Evolutionary conservation across 2,797 vertebrate genomes (phyloP), one percentile per base, ranked within the genome.

Genomic region (Furcifer pardalis): DNA sequence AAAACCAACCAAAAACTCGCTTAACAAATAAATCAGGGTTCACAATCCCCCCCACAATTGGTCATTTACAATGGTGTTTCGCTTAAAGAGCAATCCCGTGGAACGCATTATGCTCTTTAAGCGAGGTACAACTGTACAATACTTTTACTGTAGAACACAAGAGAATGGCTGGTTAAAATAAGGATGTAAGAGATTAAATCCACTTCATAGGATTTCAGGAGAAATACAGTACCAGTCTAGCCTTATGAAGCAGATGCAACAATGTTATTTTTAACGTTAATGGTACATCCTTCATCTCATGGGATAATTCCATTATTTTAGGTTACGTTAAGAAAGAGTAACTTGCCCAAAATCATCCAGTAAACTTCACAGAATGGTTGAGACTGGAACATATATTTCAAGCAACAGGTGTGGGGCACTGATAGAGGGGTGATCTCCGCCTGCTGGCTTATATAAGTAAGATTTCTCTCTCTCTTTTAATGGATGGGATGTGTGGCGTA

Each of bases 141-240:
- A 81, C 27, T 60, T 56, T n/a, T 2, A 80, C 60, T 75, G 27
- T 75, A 42, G 15, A 27, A 44, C 2, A 59, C 42, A 37, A 73
- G 8, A 79, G 87, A 75, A 1, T 10, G 68, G n/a, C 23, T 21
- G 19, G 42, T 59, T 30, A 52, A 82, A 27, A 49, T 0, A 17
- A 82, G 77, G 78, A 13, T 49, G n/a, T n/a, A n/a, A 73, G 46
- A 44, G 83, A 79, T 69, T 85, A 32, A 63, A 74, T 21, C 32
- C 42, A 56, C 32, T 42, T 46, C 80, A 2, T 27, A 82, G 88
- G 84, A 86, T 7, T 72, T 21, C 65, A 2, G 30, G n/a, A 56
- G 75, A 84, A 89, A 74, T 23, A 42, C 7, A 89, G 72, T 23
- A 42, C 7, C 40, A 60, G 32, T 0, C n/a, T 63, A 81, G 59